These are phyloP conservation scores for Coendou prehensilis DNA, from an alignment of 2,797 vertebrate species.

Conservation along the genomic window DNA sequence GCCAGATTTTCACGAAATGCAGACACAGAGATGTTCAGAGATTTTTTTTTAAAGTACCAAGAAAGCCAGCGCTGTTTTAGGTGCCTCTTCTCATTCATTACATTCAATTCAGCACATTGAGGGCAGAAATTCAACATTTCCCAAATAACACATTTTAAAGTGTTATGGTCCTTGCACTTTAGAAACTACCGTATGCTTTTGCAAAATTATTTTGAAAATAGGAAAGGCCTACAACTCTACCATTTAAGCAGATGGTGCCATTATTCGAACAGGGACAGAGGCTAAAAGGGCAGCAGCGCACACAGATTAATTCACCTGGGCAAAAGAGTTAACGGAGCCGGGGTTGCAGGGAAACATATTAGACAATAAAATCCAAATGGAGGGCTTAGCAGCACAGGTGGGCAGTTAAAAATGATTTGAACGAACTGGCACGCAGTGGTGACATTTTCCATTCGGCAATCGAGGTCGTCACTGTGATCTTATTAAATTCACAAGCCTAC, in stretches of 20 bases:
- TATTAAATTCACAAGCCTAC: constrained; percentile 77
- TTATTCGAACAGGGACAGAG: constrained; percentile 76
- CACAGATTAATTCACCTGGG: constrained; percentile 46
- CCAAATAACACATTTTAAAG: constrained; percentile 47
- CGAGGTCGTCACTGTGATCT: constrained; percentile 63
- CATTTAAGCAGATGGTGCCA: constrained; percentile 78
- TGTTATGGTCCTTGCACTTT: constrained; percentile 60
- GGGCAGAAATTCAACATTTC: constrained; percentile 4
- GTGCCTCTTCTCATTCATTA: not conserved
- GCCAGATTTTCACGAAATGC: constrained; percentile 12
- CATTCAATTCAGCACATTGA: not conserved
- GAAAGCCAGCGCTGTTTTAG: not conserved
- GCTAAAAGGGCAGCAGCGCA: constrained; percentile 52
- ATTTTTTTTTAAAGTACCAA: not conserved
- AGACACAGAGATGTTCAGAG: not conserved
- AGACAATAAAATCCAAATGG: constrained; percentile 77
- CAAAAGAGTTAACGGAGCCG: not conserved
- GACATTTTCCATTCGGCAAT: constrained; percentile 79
- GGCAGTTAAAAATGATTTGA: constrained; percentile 77
- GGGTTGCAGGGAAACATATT: not conserved
- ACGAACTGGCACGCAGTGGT: constrained; percentile 44
- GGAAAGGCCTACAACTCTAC: not conserved
- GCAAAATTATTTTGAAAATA: constrained; percentile 70
- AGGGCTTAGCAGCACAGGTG: constrained; percentile 76
- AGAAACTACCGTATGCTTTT: constrained; percentile 55